Evolutionary conservation across 2,113 vertebrate species (phyloP).

Genomic region (Rhea pennata): DNA sequence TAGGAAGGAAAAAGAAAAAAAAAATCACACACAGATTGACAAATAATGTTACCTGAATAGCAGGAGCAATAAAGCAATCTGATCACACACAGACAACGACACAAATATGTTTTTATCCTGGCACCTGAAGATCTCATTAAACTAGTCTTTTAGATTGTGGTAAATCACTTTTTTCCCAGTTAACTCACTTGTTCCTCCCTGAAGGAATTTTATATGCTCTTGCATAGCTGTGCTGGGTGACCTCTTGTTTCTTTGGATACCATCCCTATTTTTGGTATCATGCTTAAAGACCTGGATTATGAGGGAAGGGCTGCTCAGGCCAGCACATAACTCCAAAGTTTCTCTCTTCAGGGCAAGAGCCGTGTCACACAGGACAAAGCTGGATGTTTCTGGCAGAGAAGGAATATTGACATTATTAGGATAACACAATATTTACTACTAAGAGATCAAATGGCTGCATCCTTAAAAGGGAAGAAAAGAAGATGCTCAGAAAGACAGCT

Average conservation of each 20-base stretch:
- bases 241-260: neutral
- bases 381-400: neutral
- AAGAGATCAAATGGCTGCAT: neutral
- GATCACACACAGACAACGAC: neutral
- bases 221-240: neutral
- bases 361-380: neutral
- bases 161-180: neutral
- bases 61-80: neutral
- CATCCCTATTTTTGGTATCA: neutral
- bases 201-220: neutral
- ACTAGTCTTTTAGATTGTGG: neutral
- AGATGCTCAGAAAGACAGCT: neutral
- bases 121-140: neutral
- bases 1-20: neutral
- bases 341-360: neutral
- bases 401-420: neutral
- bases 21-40: neutral
- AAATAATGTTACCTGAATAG: neutral
- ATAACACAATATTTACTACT: neutral
- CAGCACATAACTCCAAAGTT: neutral
- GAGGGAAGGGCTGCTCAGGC: neutral
- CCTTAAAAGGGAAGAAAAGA: neutral
- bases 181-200: neutral
- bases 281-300: neutral
- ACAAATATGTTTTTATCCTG: neutral